A percentile compares a stretch with the other conserved stretches of the same genome.
Conservation (phyloP, 2,113 vertebrate genomes). For the Xenus cinereus region DNA sequence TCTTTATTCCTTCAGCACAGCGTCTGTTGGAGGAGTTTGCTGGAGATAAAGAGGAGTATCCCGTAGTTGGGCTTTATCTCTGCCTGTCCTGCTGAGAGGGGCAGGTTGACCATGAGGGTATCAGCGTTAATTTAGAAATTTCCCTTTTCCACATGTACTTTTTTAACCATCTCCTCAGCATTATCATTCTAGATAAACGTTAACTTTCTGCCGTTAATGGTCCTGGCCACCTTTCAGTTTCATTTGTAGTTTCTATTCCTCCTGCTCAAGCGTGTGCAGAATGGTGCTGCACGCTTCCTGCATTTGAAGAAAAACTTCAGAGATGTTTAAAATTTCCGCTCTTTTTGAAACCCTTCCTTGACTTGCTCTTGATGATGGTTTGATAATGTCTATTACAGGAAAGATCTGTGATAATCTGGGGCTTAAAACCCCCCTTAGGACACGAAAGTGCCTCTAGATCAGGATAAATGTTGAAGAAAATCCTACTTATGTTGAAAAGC, state of each 20-base stretch:
- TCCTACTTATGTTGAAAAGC: background rate
- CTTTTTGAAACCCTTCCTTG: background rate
- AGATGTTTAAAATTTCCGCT: background rate
- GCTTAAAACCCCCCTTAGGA: background rate
- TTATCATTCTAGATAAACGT: background rate
- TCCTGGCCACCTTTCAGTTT: background rate
- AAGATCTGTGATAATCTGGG: background rate
- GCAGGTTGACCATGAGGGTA: background rate
- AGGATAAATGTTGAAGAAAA: background rate
- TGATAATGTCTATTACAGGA: background rate
- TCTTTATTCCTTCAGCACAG: background rate
- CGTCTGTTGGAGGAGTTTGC: background rate
- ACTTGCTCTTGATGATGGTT: background rate
- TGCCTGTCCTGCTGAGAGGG: background rate
- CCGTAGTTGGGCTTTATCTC: background rate
- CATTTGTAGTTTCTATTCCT: background rate
- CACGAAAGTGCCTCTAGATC: background rate
- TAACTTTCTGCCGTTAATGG: background rate
- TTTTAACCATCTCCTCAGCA: background rate
- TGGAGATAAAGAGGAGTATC: background rate
- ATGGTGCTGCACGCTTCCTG: background rate
- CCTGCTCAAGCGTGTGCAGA: background rate
- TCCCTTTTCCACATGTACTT: background rate
- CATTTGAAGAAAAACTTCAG: background rate
- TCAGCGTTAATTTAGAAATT: background rate